Evolutionary conservation across 2,113 vertebrate species (phyloP), one percentile per base, ranked within the genome.

Genomic region (Lates calcarifer): DNA sequence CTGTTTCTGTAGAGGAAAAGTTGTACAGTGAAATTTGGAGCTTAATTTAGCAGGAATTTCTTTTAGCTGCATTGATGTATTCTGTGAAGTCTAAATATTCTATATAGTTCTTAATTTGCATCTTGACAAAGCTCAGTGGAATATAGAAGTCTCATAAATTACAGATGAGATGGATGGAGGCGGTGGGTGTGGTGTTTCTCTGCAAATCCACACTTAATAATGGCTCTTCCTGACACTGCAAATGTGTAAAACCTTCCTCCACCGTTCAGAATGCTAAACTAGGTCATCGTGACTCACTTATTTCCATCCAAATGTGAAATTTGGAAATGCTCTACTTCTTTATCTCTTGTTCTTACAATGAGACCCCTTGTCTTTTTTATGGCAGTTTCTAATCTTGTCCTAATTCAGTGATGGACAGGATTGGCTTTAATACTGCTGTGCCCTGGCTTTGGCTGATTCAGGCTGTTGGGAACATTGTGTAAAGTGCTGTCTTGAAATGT

Each of bases 251-350:
- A 63, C 14, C 53, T 58, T 70, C 60, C 37, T 65, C 28, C 47
- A 24, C 51, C 24, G 17, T 74, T 89, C 57, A 74, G 73, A 66
- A 67, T 29, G 33, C 56, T 83, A 47, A 92, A 91, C 58, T 90
- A 84, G 90, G 88, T 91, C 88, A 85, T 31, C 7, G 18, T 78
- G 76, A 89, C 79, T 87, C 69, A 51, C 39, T 76, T 74, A 29
- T 81, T 88, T 62, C 71, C 77, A 60, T 70, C 64, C 35, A 58
- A 74, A 89, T 80, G 37, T 66, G 35, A 77, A 69, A 82, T 74
- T 60, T 49, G 66, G 65, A 61, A 57, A 80, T 22, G 43, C 35
- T 35, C 22, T 12, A 10, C 37, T 61, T 56, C 41, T 68, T 68
- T 65, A 57, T 85, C 57, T 68, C 28, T 58, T 70, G 6, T 20